phyloP scores from a whole-genome alignment of 2,113 vertebrate species.

The Ictidomys tridecemlineatus region DNA sequence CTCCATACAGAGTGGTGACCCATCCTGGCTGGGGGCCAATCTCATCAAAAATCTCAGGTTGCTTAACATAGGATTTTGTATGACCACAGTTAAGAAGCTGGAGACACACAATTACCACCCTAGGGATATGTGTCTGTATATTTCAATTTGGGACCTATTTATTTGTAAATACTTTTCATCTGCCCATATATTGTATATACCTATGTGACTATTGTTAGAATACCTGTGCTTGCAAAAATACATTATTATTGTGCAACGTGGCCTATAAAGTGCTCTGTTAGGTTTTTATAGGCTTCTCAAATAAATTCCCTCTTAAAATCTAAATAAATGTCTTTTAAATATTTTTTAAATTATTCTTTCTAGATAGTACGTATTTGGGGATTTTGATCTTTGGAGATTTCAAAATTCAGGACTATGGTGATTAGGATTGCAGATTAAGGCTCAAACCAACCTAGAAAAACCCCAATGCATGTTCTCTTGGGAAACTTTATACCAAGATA shows the following conservation, averaged over 20 bases:
- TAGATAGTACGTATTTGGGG: neutral
- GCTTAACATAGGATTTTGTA: neutral
- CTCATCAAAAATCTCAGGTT: neutral
- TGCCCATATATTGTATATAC: neutral
- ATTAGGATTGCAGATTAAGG: neutral
- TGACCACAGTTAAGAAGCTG: neutral
- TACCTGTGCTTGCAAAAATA: neutral
- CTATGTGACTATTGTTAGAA: no score
- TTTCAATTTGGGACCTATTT: neutral
- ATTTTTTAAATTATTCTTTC: neutral
- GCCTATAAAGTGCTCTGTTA: no score
- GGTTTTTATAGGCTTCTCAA: neutral
- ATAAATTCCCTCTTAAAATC: neutral
- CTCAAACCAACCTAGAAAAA: neutral
- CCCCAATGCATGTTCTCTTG: neutral
- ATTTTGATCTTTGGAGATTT: neutral
- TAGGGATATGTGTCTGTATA: neutral
- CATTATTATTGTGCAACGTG: neutral
- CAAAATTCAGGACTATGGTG: neutral
- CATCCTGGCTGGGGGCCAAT: neutral
- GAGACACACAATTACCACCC: neutral
- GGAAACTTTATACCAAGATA: neutral
- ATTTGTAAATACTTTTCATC: neutral
- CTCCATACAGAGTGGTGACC: rapidly evolving
- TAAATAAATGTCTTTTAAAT: neutral